A percentile compares a stretch with the other conserved stretches of the same genome.
Evolutionary conservation across 1,140 invertebrate genomes (phyloP).

Genomic region (Heliothis subflexa): DNA sequence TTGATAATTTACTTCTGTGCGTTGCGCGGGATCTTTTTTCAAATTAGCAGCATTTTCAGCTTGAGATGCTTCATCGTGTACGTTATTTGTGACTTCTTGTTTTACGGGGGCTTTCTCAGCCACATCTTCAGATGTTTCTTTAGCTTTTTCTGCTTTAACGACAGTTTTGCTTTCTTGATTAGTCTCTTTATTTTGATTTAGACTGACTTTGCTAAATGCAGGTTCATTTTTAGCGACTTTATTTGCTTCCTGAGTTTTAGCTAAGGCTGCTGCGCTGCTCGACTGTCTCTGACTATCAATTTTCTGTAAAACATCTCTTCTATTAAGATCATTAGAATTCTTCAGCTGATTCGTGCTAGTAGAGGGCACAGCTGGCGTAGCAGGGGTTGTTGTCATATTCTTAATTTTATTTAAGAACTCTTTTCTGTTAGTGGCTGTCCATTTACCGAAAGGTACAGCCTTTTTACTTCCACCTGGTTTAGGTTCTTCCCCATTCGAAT

Average conservation of each 20-base stretch:
- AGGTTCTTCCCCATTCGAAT: constrained; percentile 51
- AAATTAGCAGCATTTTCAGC: constrained; percentile 41
- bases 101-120: constrained; percentile 52
- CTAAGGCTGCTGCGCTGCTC: constrained; percentile 53
- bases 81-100: constrained; percentile 50
- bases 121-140: constrained; percentile 50
- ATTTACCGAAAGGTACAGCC: constrained; percentile 81
- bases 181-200: constrained; percentile 32
- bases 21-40: constrained; percentile 58
- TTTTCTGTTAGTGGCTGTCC: constrained; percentile 81
- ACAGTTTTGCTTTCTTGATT: constrained; percentile 49
- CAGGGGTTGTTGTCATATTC: constrained; percentile 57
- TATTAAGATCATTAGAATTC: constrained; percentile 81
- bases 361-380: constrained; percentile 58
- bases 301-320: constrained; percentile 78
- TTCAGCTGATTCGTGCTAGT: constrained; percentile 80
- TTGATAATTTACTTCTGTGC: constrained; percentile 75
- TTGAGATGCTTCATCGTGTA: constrained; percentile 21
- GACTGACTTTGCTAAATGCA: constrained; percentile 66
- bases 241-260: constrained; percentile 64
- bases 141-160: constrained; percentile 46
- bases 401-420: constrained; percentile 82
- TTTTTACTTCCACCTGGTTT: constrained; percentile 58
- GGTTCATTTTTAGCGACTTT: constrained; percentile 67
- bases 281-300: constrained; percentile 79